Conservation (phyloP, 2,888 invertebrate genomes). For the Polydesmus complanatus region DNA sequence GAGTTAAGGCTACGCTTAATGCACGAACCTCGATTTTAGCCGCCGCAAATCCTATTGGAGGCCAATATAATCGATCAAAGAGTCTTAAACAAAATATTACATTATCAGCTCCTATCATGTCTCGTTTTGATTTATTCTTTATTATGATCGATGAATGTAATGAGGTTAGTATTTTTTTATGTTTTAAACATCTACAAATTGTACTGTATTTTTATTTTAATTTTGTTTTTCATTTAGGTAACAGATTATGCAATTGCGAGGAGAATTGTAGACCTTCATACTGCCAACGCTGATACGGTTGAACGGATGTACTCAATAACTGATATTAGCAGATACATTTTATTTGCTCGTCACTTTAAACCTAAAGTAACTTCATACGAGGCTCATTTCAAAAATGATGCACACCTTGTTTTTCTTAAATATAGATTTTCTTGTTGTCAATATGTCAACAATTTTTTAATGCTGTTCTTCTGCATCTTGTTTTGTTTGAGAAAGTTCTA, state of each 20-base stretch:
- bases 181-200: not conserved
- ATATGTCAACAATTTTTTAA: too few species aligned
- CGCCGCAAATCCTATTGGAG: constrained; percentile 96
- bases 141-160: constrained; percentile 94
- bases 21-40: constrained; percentile 95
- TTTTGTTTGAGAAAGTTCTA: too few species aligned
- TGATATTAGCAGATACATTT: constrained; percentile 87
- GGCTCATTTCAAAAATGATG: constrained; percentile 9
- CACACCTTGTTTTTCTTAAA: too few species aligned
- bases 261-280: constrained; percentile 87
- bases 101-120: constrained; percentile 94
- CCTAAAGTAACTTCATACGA: constrained; percentile 59
- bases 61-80: constrained; percentile 85
- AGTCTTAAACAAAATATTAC: constrained; percentile 88
- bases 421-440: too few species aligned
- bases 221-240: constrained; percentile 38
- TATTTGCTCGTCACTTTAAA: constrained; percentile 89
- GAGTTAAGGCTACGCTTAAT: constrained; percentile 65
- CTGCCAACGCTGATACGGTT: constrained; percentile 62
- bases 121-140: constrained; percentile 95
- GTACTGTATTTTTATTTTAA: not conserved
- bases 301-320: constrained; percentile 72
- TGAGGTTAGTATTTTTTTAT: constrained; percentile 40
- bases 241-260: constrained; percentile 94
- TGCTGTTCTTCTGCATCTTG: too few species aligned